phyloP scores from a whole-genome alignment of 2,888 invertebrate species.

The Yponomeuta malinellus region DNA sequence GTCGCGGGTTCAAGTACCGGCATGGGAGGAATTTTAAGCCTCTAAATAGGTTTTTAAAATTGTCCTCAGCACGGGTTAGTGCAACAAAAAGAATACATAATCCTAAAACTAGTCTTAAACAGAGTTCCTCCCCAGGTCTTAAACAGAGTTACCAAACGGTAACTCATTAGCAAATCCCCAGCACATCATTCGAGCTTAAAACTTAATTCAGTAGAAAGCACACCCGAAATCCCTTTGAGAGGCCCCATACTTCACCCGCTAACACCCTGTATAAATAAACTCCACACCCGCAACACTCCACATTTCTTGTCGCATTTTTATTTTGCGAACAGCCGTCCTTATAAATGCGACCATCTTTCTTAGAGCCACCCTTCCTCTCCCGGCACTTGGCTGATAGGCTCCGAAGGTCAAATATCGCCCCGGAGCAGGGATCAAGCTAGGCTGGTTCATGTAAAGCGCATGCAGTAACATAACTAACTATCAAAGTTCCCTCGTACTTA shows the following conservation, averaged over 20 bases:
- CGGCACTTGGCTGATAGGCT: background rate
- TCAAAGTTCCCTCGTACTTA: conserved; percentile 60
- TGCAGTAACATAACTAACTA: conserved; percentile 64
- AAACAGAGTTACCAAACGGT: background rate
- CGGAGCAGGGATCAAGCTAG: conserved; percentile 4
- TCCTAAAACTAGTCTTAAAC: too few relatives aligned
- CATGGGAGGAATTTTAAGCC: too few relatives aligned
- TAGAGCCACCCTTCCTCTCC: conserved; percentile 28
- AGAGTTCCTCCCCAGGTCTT: background rate
- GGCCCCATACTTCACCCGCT: conserved; percentile 12
- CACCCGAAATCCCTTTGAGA: conserved; percentile 13
- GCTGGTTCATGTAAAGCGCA: conserved; percentile 27
- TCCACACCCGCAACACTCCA: conserved; percentile 37
- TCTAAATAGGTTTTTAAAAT: too few relatives aligned
- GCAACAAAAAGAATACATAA: too few relatives aligned
- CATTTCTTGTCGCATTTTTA: conserved; percentile 53
- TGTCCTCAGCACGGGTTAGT: too few relatives aligned
- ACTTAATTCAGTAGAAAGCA: conserved; percentile 13
- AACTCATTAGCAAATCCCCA: background rate
- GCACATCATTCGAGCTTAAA: background rate
- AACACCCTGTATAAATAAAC: conserved; percentile 17
- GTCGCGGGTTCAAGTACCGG: too few relatives aligned
- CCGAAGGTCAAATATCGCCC: background rate
- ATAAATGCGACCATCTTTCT: conserved; percentile 27
- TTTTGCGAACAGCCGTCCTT: conserved; percentile 40